phyloP scores from a whole-genome alignment of 1,140 invertebrate genomes.

The Brachionus rubens region DNA sequence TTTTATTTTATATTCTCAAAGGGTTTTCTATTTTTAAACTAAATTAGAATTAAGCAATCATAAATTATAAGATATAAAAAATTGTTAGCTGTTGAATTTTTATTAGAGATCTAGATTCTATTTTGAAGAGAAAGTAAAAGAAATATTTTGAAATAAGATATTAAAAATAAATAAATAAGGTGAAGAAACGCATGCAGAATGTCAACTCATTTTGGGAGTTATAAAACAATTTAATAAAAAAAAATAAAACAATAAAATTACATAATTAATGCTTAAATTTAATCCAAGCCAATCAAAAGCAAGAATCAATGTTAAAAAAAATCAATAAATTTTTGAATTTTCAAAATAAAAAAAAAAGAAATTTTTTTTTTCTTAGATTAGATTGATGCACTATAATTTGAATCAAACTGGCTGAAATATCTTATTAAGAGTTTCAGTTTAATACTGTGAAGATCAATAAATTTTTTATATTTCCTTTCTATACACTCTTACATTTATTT shows the following conservation, averaged over 20 bases:
- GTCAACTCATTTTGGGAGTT: background rate
- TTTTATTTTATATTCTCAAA: too few species aligned
- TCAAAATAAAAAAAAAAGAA: background rate
- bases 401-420: background rate
- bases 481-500: too few species aligned
- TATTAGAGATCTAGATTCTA: too few species aligned
- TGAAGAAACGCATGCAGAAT: background rate
- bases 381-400: conserved; percentile 33
- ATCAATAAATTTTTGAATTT: conserved; percentile 26
- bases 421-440: background rate
- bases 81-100: too few species aligned
- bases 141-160: background rate
- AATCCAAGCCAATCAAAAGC: conserved; percentile 7
- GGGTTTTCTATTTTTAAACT: too few species aligned
- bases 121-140: too few species aligned
- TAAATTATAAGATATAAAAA: too few species aligned
- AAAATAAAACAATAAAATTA: background rate
- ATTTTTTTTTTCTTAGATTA: conserved; percentile 2
- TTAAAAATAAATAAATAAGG: background rate
- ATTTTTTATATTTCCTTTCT: too few species aligned
- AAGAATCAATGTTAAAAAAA: conserved; percentile 1
- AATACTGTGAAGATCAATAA: background rate
- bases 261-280: conserved; percentile 31
- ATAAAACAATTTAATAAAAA: background rate
- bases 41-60: too few species aligned